phyloP scores from a whole-genome alignment of 2,888 invertebrate species.

The Temnothorax rugatulus region DNA sequence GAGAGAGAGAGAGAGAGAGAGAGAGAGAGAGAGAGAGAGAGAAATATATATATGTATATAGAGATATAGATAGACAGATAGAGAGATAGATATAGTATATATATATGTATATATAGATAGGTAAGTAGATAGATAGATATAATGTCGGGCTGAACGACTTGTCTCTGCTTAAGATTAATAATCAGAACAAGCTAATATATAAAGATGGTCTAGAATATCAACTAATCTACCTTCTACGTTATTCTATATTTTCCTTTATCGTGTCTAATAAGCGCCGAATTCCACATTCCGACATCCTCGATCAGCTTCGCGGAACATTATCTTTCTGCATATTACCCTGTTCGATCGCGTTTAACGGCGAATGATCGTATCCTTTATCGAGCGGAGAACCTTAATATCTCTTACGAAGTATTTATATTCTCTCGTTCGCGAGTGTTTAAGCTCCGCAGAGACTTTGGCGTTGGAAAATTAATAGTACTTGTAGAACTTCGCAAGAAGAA shows the following conservation, averaged over 20 bases:
- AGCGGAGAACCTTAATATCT: conserved; percentile 3
- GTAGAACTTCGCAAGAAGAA: background rate
- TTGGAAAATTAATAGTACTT: conserved; percentile 25
- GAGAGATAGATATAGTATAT: background rate
- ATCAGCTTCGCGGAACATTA: conserved; percentile 21
- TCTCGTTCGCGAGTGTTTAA: conserved; percentile 32
- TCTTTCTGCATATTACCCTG: background rate
- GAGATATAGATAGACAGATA: conserved; percentile 31
- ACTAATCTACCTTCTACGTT: conserved; percentile 52
- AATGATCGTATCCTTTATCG: conserved; percentile 30
- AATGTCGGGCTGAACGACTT: conserved; percentile 50
- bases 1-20: conserved; percentile 16
- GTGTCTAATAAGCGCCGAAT: conserved; percentile 14
- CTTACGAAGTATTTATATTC: conserved; percentile 8
- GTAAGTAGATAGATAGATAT: conserved; percentile 37
- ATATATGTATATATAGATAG: background rate
- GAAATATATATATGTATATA: conserved; percentile 25
- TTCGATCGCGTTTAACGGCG: background rate
- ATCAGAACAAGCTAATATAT: conserved; percentile 52
- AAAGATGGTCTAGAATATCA: conserved; percentile 45
- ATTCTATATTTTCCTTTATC: conserved; percentile 2
- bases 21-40: conserved; percentile 31
- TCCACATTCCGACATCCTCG: conserved; percentile 29
- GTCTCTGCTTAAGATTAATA: conserved; percentile 50
- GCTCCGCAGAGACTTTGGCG: background rate